Conservation (phyloP, 2,888 invertebrate genomes). For the Lamellibrachia satsuma region DNA sequence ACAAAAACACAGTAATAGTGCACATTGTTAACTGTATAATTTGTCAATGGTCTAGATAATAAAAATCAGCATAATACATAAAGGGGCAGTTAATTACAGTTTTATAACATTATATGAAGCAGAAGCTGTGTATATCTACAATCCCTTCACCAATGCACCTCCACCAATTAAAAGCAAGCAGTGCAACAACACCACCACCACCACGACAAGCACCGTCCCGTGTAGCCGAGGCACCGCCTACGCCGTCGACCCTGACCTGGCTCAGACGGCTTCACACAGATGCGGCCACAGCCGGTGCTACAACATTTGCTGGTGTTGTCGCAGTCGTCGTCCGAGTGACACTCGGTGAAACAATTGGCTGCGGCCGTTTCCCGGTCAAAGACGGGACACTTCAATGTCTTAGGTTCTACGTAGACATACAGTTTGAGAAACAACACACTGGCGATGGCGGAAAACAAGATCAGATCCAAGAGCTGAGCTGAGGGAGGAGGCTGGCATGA, state of each 20-base stretch:
- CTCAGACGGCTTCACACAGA: neutral
- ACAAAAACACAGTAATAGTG: neutral
- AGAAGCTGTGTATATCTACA: neutral
- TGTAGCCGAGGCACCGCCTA: neutral
- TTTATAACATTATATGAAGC: neutral
- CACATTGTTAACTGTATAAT: neutral
- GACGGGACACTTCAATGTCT: constrained; percentile 12
- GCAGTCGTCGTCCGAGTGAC: constrained; percentile 33
- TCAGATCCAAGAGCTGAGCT: no score
- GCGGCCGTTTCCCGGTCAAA: neutral
- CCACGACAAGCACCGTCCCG: neutral
- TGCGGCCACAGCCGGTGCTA: neutral
- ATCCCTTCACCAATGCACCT: neutral
- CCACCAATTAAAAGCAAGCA: neutral
- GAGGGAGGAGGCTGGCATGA: no score
- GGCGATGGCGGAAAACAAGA: no score
- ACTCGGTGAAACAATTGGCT: neutral
- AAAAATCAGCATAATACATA: neutral
- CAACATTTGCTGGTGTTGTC: constrained; percentile 35
- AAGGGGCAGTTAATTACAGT: neutral
- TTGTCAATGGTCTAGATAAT: neutral
- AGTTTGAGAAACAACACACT: neutral
- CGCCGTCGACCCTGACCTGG: neutral
- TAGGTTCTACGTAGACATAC: neutral
- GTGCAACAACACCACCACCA: neutral